Evolutionary conservation across 2,888 invertebrate genomes (phyloP).

Genomic region (Noctua comes): DNA sequence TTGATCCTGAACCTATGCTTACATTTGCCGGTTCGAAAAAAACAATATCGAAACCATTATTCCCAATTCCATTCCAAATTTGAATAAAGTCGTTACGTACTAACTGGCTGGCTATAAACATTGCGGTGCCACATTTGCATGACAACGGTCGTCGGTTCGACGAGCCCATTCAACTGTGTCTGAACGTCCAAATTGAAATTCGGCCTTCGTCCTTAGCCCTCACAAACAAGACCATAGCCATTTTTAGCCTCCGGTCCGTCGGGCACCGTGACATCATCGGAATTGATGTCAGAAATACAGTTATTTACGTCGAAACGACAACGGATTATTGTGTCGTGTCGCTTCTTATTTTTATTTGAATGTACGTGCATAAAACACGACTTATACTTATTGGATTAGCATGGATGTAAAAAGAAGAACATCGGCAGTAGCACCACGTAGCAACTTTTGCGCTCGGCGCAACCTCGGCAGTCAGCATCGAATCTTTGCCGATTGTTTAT

Average conservation of each 20-base stretch:
- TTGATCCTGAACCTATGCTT: not conserved
- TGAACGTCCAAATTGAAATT: slow-evolving; percentile 76
- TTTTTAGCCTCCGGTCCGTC: slow-evolving; percentile 60
- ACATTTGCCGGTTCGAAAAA: slow-evolving; percentile 1
- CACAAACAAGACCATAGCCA: slow-evolving; percentile 69
- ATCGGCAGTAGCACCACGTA: not conserved
- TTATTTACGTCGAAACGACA: slow-evolving; percentile 64
- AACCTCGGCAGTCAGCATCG: not conserved
- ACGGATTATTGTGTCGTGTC: slow-evolving; percentile 53
- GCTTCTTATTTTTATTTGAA: slow-evolving; percentile 29
- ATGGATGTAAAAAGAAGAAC: not conserved
- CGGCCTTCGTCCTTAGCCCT: slow-evolving; percentile 77
- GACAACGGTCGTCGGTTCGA: slow-evolving; percentile 71
- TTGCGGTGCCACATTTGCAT: slow-evolving; percentile 75
- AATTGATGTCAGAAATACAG: slow-evolving; percentile 68
- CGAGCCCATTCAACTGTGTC: slow-evolving; percentile 68
- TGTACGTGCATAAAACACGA: not conserved
- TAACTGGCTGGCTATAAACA: slow-evolving; percentile 65
- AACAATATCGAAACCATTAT: slow-evolving; percentile 30
- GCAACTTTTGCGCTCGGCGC: not conserved
- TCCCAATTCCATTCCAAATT: slow-evolving; percentile 56
- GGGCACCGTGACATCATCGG: slow-evolving; percentile 71
- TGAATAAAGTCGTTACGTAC: slow-evolving; percentile 63
- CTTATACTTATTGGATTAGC: slow-evolving; percentile 9
- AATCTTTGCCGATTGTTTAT: not conserved